phyloP scores from a whole-genome alignment of 2,113 vertebrate species.

The Miniopterus natalensis region DNA sequence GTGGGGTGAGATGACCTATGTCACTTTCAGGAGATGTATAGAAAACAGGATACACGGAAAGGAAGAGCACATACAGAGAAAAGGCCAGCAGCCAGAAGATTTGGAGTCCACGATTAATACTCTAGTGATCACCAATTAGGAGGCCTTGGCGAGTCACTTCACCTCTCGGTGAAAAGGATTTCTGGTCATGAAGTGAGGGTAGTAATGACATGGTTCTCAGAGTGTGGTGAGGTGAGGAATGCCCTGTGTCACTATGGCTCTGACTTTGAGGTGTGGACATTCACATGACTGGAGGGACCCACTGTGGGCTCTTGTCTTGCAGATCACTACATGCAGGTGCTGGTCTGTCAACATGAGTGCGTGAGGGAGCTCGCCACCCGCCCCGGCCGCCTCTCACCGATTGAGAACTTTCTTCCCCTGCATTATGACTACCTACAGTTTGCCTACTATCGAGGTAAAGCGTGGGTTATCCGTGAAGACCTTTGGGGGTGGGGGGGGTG shows the following conservation, averaged over 20 bases:
- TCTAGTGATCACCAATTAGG: not conserved
- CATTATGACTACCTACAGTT: constrained; percentile 98
- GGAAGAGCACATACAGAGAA: not conserved
- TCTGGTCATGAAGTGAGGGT: not conserved
- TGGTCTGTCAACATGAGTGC: constrained; percentile 96
- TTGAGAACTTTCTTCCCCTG: constrained; percentile 97
- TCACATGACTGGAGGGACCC: no score
- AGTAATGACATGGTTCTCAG: not conserved
- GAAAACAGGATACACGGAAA: not conserved
- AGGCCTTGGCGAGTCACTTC: not conserved
- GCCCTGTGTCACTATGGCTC: accelerated
- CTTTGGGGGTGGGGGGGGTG: no score
- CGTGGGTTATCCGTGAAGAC: accelerated
- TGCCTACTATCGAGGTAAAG: constrained; percentile 95
- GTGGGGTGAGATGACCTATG: not conserved
- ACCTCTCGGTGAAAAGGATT: not conserved
- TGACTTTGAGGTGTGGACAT: not conserved
- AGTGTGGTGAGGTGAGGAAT: not conserved
- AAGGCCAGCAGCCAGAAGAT: not conserved
- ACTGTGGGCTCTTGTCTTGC: not conserved
- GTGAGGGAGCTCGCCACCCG: constrained; percentile 95
- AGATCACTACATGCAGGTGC: constrained; percentile 97
- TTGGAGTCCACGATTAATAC: not conserved
- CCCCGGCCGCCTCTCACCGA: constrained; percentile 95
- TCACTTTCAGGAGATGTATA: not conserved